Evolutionary conservation across 2,797 vertebrate species (phyloP).

Genomic region (Hypotaenidia philippensis): DNA sequence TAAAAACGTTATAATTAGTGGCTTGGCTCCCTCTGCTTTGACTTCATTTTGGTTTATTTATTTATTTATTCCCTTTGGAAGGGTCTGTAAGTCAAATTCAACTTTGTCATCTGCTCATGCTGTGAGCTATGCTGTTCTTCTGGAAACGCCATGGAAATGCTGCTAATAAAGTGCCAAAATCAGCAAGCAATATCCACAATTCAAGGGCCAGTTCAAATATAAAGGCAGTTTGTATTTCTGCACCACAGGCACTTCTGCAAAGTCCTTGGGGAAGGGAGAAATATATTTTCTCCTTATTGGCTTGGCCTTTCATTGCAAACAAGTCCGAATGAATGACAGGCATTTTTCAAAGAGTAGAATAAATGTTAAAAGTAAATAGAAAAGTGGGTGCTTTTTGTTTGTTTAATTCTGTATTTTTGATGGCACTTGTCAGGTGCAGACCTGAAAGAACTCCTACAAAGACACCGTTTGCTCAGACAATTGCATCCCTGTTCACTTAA

Average conservation of each 20-base stretch:
- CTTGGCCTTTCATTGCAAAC: not conserved
- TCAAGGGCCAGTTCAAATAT: slow-evolving; percentile 5
- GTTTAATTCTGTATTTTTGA: not conserved
- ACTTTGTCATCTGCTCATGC: slow-evolving; percentile 23
- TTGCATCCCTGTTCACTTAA: not conserved
- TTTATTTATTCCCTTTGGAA: not conserved
- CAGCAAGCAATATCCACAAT: slow-evolving; percentile 33
- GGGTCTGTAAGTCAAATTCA: slow-evolving; percentile 39
- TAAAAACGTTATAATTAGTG: not conserved
- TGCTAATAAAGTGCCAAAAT: slow-evolving; percentile 37
- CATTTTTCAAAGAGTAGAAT: not conserved
- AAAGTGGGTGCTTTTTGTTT: not conserved
- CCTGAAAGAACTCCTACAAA: not conserved
- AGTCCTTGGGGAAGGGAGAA: slow-evolving; percentile 10
- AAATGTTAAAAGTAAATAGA: not conserved
- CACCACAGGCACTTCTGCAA: not conserved
- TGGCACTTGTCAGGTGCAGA: not conserved
- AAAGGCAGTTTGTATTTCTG: slow-evolving; percentile 37
- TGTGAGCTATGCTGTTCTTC: slow-evolving; percentile 31
- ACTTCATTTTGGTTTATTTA: slow-evolving; percentile 1
- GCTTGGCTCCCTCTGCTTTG: slow-evolving; percentile 3
- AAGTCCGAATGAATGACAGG: slow-evolving; percentile 8
- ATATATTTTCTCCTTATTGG: not conserved
- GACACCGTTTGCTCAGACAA: not conserved
- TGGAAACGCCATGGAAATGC: slow-evolving; percentile 18